Conservation (phyloP, 1,140 invertebrate genomes). For the Melanaphis sacchari region DNA sequence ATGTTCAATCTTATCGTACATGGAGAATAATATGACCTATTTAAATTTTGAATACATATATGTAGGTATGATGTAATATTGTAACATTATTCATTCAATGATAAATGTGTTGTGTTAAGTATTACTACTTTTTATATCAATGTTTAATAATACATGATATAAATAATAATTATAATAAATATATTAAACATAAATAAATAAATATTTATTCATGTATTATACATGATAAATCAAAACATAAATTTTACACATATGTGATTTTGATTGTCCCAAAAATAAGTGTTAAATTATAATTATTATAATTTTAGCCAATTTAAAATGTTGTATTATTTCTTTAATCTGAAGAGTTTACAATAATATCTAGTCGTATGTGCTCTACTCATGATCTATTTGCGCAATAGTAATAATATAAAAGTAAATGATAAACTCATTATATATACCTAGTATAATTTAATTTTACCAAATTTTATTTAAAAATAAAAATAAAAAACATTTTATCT, state of each 20-base stretch:
- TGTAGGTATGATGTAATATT: not conserved
- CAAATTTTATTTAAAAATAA: too few relatives aligned
- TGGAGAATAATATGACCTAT: not conserved
- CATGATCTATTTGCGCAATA: too few relatives aligned
- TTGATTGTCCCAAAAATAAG: not conserved
- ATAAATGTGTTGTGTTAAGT: not conserved
- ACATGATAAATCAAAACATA: too few relatives aligned
- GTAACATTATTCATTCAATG: not conserved
- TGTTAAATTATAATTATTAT: not conserved
- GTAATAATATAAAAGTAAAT: too few relatives aligned
- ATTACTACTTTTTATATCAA: not conserved
- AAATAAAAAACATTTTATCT: too few relatives aligned
- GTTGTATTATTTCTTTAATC: not conserved
- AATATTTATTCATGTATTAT: too few relatives aligned
- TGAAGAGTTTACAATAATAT: too few relatives aligned
- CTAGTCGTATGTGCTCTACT: too few relatives aligned
- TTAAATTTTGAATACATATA: not conserved
- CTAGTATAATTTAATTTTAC: too few relatives aligned
- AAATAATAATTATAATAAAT: not conserved
- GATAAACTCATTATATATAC: too few relatives aligned
- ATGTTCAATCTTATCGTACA: not conserved
- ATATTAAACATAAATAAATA: too few relatives aligned
- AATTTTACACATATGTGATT: not conserved
- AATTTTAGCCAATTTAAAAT: not conserved
- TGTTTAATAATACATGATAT: not conserved